Percentiles rank a stretch among this genome's conserved stretches.
phyloP scores from a whole-genome alignment of 2,888 invertebrate genomes.

The Lampropteryx suffumata region DNA sequence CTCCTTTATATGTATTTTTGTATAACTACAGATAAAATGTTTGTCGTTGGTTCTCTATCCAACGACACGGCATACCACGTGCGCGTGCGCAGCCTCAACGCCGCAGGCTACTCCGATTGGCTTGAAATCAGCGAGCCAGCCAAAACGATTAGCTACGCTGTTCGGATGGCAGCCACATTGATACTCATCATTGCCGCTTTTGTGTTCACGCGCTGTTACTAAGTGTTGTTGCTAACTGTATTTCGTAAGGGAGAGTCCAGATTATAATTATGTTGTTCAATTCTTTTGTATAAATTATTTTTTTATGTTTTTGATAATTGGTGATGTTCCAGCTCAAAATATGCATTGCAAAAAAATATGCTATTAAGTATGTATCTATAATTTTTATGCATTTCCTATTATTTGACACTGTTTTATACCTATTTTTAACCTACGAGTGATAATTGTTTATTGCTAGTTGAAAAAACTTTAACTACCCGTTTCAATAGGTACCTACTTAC shows the following conservation, averaged over 20 bases:
- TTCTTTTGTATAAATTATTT: not conserved
- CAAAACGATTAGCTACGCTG: conserved; percentile 43
- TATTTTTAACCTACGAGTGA: no score
- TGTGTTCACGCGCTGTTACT: conserved; percentile 36
- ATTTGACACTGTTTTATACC: no score
- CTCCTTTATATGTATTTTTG: not conserved
- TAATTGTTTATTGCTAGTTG: no score
- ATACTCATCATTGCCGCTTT: conserved; percentile 42
- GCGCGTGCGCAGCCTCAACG: conserved; percentile 63
- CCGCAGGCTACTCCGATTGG: conserved; percentile 71
- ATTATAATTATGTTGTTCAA: not conserved
- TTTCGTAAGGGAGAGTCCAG: no score
- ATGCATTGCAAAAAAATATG: no score
- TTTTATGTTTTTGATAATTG: not conserved
- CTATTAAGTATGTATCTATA: no score
- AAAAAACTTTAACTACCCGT: no score
- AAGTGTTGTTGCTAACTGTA: not conserved
- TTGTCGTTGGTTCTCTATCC: conserved; percentile 54
- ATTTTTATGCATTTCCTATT: no score
- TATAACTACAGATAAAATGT: conserved; percentile 53
- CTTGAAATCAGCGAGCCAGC: conserved; percentile 43
- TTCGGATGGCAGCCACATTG: conserved; percentile 28
- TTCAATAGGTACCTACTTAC: no score
- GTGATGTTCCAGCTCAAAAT: no score
- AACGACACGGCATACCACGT: conserved; percentile 63